A percentile compares a stretch with the other conserved stretches of the same genome.
These are phyloP conservation scores for Autographa pulchrina DNA, from an alignment of 2,888 invertebrate species.

Conservation along the genomic window DNA sequence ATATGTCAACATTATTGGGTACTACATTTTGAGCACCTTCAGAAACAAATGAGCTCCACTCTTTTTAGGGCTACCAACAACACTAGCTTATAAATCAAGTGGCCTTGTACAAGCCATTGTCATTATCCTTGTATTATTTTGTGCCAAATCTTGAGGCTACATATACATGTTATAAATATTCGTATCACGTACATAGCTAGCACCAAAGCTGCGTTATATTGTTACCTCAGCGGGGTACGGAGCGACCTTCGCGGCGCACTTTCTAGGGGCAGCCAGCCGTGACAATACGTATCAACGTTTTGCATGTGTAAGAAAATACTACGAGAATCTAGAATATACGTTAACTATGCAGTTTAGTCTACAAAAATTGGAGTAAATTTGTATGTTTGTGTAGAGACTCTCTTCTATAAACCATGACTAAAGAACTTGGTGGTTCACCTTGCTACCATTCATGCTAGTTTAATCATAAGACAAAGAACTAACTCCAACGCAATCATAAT, in stretches of 20 bases:
- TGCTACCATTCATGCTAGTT: too few species aligned
- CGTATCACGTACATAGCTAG: slow-evolving; percentile 23
- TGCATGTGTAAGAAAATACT: slow-evolving; percentile 38
- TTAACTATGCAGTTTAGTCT: neutral
- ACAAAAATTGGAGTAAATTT: neutral
- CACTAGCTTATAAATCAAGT: neutral
- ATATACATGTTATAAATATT: slow-evolving; percentile 15
- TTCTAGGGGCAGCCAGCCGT: slow-evolving; percentile 64
- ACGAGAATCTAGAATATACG: slow-evolving; percentile 12
- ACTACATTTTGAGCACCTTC: neutral
- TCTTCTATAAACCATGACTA: too few species aligned
- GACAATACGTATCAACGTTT: slow-evolving; percentile 36
- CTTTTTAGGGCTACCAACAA: neutral
- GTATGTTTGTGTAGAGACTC: neutral
- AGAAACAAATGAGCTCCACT: neutral
- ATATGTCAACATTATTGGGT: neutral
- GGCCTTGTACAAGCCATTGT: neutral
- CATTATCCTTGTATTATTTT: neutral
- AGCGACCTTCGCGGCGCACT: slow-evolving; percentile 64
- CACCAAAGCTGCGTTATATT: slow-evolving; percentile 22
- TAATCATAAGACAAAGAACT: too few species aligned
- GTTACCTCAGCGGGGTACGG: slow-evolving; percentile 48
- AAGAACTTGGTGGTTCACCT: too few species aligned
- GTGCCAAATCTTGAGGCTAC: slow-evolving; percentile 6
- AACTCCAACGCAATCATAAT: too few species aligned